A percentile compares a stretch with the other conserved stretches of the same genome.
Conservation (phyloP, 2,888 invertebrate species). For the Meghimatium bilineatum region DNA sequence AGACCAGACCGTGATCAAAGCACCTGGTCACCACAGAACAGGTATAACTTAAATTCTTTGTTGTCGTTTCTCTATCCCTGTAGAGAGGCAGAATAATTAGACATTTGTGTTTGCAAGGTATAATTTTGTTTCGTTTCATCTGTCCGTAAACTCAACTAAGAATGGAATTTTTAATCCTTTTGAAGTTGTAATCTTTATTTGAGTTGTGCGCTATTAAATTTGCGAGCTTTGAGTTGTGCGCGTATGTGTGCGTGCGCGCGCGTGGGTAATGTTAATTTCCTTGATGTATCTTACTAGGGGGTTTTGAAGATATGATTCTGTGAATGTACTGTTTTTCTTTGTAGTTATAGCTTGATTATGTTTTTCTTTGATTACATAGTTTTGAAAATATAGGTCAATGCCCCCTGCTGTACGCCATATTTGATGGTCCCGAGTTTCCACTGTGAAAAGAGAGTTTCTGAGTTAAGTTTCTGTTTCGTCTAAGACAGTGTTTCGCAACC, state of each 20-base stretch:
- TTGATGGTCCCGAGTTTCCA: no score
- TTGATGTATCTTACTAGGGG: neutral
- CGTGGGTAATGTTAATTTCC: neutral
- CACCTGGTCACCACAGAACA: neutral
- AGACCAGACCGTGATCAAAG: neutral
- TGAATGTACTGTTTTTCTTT: neutral
- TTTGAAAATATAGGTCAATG: no score
- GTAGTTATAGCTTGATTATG: neutral
- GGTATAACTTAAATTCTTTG: neutral
- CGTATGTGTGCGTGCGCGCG: neutral
- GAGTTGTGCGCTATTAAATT: no score
- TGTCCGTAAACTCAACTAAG: neutral
- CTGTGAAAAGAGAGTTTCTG: no score
- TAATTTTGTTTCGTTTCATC: neutral
- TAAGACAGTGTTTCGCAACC: no score
- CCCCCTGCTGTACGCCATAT: no score
- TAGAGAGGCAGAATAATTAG: neutral
- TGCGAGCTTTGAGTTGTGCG: neutral
- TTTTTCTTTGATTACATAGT: neutral
- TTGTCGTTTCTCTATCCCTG: neutral
- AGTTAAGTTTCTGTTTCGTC: no score
- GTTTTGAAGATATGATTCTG: neutral
- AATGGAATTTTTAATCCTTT: neutral
- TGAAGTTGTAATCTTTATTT: neutral
- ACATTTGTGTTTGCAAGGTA: neutral